Base-by-base conservation (phyloP, 2,113 vertebrate genomes). In the Dinomys branickii region DNA sequence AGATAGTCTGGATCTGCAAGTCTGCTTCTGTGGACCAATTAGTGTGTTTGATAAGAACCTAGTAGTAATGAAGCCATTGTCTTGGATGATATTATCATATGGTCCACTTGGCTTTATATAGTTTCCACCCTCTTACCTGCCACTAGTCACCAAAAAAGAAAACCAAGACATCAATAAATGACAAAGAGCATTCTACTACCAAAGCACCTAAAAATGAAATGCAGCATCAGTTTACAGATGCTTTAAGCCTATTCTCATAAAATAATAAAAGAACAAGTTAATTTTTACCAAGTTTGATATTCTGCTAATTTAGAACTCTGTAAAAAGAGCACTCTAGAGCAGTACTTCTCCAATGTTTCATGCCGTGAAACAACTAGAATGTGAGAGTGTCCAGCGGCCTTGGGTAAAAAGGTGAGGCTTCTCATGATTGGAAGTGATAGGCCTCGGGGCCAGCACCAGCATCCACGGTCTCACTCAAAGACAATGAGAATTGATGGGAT, bases 31-130 rank as follows among this genome's bases (percentile, higher is more conserved):
- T 54, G 61, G 38, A 84, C 35, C 89, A 89, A 87, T 69, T 67
- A 91, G 22, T 71, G 35, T 71, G 80, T 59, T 93, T 93, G 67
- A 22, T 81, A 63, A 95, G 78, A 92, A 90, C 1, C 2, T 35
- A 87, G 26, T 80, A 41, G 35, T 69, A 50, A 89, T 67, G 54
- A 88, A 35, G 63, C 52, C 65, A 88, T 24, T 30, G 13, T 81
- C 94, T 91, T 33, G 12, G 52, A 30, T 86, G 38, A 91, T 78
- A 16, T 92, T 69, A 93, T 88, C n/a, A 71, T 90, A 77, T 17
- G 35, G 19, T 44, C 44, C 61, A 85, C 41, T 85, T 83, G 73
- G 16, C 47, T 91, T 80, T 67, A 24, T 69, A 20, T 61, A 14
- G 17, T 85, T 94, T 91, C 4, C n/a, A 63, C 6, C 59, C n/a